Evolutionary conservation across 2,888 invertebrate species (phyloP).

Genomic region (Limnephilus rhombicus): DNA sequence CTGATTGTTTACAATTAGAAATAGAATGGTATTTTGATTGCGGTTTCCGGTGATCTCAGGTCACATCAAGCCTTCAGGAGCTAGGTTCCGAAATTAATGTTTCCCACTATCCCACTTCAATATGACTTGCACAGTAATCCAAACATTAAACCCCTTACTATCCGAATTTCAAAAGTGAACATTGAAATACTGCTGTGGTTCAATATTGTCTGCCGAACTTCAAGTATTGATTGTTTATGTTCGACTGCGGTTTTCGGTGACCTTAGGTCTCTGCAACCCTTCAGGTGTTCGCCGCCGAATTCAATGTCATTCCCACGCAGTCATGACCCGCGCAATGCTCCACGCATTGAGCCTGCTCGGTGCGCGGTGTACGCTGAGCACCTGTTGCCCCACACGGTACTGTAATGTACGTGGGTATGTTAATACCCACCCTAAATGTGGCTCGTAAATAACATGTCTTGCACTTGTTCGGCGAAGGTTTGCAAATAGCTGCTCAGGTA

Average conservation of each 20-base stretch:
- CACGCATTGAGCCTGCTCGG: neutral
- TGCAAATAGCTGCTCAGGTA: neutral
- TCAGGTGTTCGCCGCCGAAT: neutral
- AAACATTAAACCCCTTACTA: neutral
- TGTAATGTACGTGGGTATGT: neutral
- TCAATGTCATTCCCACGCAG: constrained; percentile 6
- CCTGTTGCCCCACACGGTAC: constrained; percentile 22
- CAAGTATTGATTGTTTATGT: neutral
- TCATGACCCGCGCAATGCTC: constrained; percentile 44
- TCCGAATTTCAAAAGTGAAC: neutral
- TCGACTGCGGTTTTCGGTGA: neutral
- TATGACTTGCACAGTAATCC: no score
- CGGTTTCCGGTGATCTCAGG: no score
- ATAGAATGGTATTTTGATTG: no score
- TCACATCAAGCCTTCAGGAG: no score
- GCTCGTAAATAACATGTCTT: neutral
- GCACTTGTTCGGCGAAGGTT: neutral
- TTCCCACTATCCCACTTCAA: no score
- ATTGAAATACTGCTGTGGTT: neutral
- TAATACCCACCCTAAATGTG: neutral
- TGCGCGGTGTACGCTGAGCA: neutral
- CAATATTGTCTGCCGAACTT: neutral
- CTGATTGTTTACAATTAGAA: no score
- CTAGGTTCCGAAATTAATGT: no score
- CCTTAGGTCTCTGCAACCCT: neutral